Conservation (phyloP, 2,113 vertebrate genomes). For the Dipodomys spectabilis region DNA sequence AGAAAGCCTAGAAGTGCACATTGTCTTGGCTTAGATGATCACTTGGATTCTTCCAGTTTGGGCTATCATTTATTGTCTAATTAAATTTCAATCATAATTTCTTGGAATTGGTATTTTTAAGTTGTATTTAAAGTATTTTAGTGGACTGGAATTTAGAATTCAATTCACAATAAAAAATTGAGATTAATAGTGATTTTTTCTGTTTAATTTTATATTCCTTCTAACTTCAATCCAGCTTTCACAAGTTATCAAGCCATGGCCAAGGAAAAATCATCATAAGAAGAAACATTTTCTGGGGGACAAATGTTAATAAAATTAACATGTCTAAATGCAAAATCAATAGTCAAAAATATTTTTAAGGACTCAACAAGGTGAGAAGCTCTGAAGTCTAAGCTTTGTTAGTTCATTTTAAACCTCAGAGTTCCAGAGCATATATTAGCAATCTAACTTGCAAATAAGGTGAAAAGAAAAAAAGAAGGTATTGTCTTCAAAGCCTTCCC, state of each 20-base stretch:
- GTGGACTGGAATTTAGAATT: not conserved
- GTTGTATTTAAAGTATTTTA: constrained; percentile 13
- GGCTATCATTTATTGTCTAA: not conserved
- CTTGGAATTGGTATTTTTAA: not conserved
- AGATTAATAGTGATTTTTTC: not conserved
- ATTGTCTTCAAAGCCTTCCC: not conserved
- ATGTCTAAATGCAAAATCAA: not conserved
- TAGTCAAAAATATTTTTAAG: not conserved
- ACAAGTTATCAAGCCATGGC: not conserved
- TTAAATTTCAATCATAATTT: not conserved
- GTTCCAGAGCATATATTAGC: not conserved
- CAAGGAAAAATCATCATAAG: not conserved
- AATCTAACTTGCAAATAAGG: not conserved
- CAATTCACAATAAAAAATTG: not conserved
- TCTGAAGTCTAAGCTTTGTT: not conserved
- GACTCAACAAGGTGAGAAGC: not conserved
- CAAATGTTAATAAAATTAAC: not conserved
- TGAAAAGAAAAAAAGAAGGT: not conserved
- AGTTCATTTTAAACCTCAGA: not conserved
- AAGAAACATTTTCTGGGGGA: not conserved
- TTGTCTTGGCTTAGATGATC: not conserved
- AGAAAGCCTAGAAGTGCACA: not conserved
- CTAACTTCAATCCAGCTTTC: not conserved
- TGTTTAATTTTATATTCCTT: not conserved
- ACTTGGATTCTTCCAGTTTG: not conserved